Percentiles rank a stretch among this genome's conserved stretches.
phyloP scores from a whole-genome alignment of 2,888 invertebrate genomes.

The Acanthosoma haemorrhoidale region DNA sequence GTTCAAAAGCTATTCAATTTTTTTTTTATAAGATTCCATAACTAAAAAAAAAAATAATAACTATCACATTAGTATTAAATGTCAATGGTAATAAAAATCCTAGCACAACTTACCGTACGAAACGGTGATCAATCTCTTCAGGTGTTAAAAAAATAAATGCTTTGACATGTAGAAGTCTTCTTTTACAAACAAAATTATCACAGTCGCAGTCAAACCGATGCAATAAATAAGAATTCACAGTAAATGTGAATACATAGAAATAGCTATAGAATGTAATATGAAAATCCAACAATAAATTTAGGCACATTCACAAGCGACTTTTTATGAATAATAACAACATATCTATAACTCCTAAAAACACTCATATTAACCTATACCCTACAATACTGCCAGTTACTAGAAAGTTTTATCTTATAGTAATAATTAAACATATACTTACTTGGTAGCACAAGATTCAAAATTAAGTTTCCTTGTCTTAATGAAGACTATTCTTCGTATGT shows the following conservation, averaged over 20 bases:
- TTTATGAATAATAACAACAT: background rate
- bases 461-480: background rate
- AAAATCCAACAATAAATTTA: background rate
- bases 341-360: background rate
- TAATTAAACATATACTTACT: background rate
- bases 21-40: background rate
- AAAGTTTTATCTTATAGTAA: background rate
- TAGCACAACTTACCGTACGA: slow-evolving; percentile 18
- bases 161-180: background rate
- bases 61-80: background rate
- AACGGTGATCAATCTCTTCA: background rate
- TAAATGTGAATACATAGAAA: background rate
- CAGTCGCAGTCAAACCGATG: background rate
- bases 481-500: too few relatives aligned
- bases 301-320: background rate
- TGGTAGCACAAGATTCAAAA: background rate
- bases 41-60: background rate
- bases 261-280: background rate
- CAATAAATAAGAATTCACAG: background rate
- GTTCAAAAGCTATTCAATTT: too few relatives aligned
- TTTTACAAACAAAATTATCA: background rate
- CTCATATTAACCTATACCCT: background rate
- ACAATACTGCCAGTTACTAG: background rate
- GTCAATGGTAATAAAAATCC: background rate
- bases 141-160: background rate